Conservation (phyloP, 2,888 invertebrate genomes). For the Nomada lathburiana region DNA sequence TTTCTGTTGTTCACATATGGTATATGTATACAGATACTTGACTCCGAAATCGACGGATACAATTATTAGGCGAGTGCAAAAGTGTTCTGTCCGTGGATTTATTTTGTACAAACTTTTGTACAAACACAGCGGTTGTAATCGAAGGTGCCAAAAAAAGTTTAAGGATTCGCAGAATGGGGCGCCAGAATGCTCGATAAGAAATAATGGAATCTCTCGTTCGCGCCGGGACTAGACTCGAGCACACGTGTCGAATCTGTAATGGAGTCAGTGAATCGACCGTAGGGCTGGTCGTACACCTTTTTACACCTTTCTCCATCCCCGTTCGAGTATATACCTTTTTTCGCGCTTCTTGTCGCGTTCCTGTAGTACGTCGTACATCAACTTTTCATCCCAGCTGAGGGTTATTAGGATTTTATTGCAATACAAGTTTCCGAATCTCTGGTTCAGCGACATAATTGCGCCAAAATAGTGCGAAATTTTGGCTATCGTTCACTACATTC, state of each 20-base stretch:
- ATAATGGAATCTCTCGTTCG: slow-evolving; percentile 30
- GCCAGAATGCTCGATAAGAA: slow-evolving; percentile 26
- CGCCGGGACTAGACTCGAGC: slow-evolving; percentile 11
- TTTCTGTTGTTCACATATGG: no score
- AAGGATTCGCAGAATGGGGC: neutral
- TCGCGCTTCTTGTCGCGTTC: slow-evolving; percentile 17
- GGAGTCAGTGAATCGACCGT: slow-evolving; percentile 13
- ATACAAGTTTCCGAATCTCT: slow-evolving; percentile 11
- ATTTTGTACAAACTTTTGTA: no score
- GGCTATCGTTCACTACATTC: neutral
- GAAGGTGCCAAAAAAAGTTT: neutral
- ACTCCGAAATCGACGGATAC: no score
- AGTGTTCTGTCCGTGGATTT: no score
- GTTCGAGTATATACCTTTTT: neutral
- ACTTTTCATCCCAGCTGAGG: slow-evolving; percentile 29
- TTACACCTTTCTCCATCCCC: neutral
- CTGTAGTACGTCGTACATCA: slow-evolving; percentile 21
- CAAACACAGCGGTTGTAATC: no score
- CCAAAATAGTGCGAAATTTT: slow-evolving; percentile 1
- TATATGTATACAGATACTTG: no score
- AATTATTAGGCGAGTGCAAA: no score
- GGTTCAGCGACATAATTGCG: neutral
- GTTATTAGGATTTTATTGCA: slow-evolving; percentile 43
- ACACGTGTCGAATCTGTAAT: slow-evolving; percentile 59
- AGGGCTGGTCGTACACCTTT: slow-evolving; percentile 21